Conservation (phyloP, 2,797 vertebrate genomes). For the Acestrorhynchus altus region DNA sequence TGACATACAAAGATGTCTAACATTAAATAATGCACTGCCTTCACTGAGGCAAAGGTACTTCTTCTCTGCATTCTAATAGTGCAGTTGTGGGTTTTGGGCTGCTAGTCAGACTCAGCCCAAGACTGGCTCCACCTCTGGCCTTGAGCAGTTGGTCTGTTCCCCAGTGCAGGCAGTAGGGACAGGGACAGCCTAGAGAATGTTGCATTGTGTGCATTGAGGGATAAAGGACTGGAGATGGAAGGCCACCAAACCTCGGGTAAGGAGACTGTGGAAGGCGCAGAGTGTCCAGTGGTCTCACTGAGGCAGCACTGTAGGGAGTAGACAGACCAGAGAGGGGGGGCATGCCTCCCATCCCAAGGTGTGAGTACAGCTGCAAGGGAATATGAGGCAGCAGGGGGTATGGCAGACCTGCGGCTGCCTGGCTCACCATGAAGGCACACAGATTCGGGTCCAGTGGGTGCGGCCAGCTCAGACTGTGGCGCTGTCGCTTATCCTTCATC, state of each 20-base stretch:
- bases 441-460: constrained; percentile 70
- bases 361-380: constrained; percentile 70
- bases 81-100: constrained; percentile 60
- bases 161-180: constrained; percentile 72
- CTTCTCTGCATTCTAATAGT: constrained; percentile 62
- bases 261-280: constrained; percentile 62
- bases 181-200: constrained; percentile 65
- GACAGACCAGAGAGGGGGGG: constrained; percentile 58
- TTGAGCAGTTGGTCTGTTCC: constrained; percentile 70
- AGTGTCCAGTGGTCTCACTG: constrained; percentile 66
- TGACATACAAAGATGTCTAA: neutral
- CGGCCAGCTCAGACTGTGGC: constrained; percentile 71
- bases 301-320: constrained; percentile 57
- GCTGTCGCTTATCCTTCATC: constrained; percentile 81
- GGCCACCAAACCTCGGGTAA: constrained; percentile 62
- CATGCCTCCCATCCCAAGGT: constrained; percentile 60
- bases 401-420: constrained; percentile 60
- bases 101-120: constrained; percentile 54
- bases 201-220: constrained; percentile 65
- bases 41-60: constrained; percentile 53
- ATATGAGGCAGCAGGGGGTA: constrained; percentile 68
- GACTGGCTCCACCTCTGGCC: constrained; percentile 55
- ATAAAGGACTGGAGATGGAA: constrained; percentile 63
- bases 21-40: constrained; percentile 22
- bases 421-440: constrained; percentile 72